phyloP scores from a whole-genome alignment of 1,140 invertebrate species.

The Pseudomyrmex sp. region DNA sequence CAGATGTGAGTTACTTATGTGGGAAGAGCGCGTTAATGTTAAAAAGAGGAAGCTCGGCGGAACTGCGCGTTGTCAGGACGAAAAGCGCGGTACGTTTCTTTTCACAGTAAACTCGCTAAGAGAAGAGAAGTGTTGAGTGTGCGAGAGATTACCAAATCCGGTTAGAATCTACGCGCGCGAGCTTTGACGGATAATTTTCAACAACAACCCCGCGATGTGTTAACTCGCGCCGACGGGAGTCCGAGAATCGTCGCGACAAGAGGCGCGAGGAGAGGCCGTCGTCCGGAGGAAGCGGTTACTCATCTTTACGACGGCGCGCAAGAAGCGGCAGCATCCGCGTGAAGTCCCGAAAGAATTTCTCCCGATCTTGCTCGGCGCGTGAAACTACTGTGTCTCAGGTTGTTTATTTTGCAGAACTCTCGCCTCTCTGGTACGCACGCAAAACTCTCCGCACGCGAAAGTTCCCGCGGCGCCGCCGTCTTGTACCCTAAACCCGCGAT shows the following conservation, averaged over 20 bases:
- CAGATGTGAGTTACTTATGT: neutral
- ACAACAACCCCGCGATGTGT: neutral
- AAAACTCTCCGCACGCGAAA: slow-evolving; percentile 21
- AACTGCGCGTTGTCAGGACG: slow-evolving; percentile 16
- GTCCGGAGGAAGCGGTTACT: slow-evolving; percentile 63
- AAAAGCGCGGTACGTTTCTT: neutral
- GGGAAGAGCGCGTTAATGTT: neutral
- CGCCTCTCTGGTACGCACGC: slow-evolving; percentile 16
- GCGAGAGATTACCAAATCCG: slow-evolving; percentile 32
- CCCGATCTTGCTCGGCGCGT: neutral
- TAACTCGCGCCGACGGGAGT: slow-evolving; percentile 3
- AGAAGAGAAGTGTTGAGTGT: too few species aligned
- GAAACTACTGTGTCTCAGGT: slow-evolving; percentile 23
- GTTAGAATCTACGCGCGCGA: slow-evolving; percentile 17
- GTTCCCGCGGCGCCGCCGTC: slow-evolving; percentile 7
- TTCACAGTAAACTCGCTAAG: neutral
- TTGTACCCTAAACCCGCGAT: slow-evolving; percentile 6
- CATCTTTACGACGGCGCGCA: slow-evolving; percentile 57
- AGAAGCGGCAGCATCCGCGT: slow-evolving; percentile 57
- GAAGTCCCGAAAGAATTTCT: slow-evolving; percentile 44
- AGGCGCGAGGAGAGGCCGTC: neutral
- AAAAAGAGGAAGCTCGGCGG: neutral
- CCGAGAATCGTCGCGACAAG: slow-evolving; percentile 4
- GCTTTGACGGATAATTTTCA: slow-evolving; percentile 32
- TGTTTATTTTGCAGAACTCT: slow-evolving; percentile 49